Conservation (phyloP, 2,797 vertebrate genomes). For the Menidia menidia region DNA sequence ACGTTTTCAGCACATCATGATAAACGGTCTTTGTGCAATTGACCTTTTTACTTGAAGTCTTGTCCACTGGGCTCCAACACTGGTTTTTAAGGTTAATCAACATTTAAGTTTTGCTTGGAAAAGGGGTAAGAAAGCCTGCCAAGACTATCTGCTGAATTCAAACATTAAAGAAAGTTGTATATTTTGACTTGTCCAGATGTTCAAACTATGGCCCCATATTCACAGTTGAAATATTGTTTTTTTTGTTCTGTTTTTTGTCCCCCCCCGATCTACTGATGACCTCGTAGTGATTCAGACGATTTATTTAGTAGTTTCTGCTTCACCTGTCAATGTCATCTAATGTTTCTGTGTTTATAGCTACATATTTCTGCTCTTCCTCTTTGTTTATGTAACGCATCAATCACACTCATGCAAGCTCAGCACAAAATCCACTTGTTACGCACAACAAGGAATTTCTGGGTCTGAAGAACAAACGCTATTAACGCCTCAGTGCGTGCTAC, state of each 20-base stretch:
- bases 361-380: conserved; percentile 12
- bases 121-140: too few species aligned
- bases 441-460: too few species aligned
- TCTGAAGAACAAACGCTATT: conserved; percentile 44
- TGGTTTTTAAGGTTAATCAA: too few species aligned
- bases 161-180: too few species aligned
- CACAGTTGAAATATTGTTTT: background rate
- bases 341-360: too few species aligned
- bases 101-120: too few species aligned
- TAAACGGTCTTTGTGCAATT: too few species aligned
- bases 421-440: conserved; percentile 9
- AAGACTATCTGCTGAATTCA: too few species aligned
- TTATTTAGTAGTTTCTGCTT: background rate
- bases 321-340: background rate
- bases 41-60: too few species aligned
- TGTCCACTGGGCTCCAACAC: too few species aligned
- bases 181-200: too few species aligned
- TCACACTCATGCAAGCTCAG: conserved; percentile 29
- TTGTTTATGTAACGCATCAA: conserved; percentile 17
- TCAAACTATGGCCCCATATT: background rate
- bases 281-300: background rate
- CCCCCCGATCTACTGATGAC: background rate
- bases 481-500: conserved; percentile 51
- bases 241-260: background rate
- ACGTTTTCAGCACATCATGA: too few species aligned